These are phyloP conservation scores for Agrypnia vestita DNA, from an alignment of 1,140 invertebrate genomes.

Conservation along the genomic window DNA sequence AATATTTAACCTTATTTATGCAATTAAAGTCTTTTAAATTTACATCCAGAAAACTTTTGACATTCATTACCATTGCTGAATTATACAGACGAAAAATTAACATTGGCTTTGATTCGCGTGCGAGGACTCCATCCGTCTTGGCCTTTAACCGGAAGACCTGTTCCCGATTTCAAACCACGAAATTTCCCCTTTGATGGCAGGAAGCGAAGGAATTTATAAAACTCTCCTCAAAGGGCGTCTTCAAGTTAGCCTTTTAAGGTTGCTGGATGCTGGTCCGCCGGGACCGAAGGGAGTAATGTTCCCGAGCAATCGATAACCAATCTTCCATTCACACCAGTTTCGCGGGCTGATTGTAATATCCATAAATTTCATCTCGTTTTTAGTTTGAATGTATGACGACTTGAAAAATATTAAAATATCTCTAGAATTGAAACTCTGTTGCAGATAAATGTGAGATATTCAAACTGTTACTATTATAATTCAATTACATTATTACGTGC, in stretches of 20 bases:
- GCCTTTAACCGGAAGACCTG: slow-evolving; percentile 4
- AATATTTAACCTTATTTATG: too few species aligned
- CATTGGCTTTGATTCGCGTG: slow-evolving; percentile 38
- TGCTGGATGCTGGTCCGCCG: neutral
- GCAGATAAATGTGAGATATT: too few species aligned
- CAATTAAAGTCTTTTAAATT: too few species aligned
- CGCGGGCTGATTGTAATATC: neutral
- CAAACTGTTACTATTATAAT: too few species aligned
- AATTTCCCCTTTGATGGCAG: slow-evolving; percentile 34
- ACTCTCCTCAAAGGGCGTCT: neutral
- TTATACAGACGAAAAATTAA: slow-evolving; percentile 26
- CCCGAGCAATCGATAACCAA: slow-evolving; percentile 23
- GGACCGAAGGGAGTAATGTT: neutral
- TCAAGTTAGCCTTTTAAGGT: too few species aligned
- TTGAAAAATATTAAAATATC: too few species aligned
- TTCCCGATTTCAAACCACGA: slow-evolving; percentile 5
- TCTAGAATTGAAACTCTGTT: too few species aligned
- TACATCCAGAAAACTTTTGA: neutral
- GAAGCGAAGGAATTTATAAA: slow-evolving; percentile 18
- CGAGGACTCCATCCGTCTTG: neutral
- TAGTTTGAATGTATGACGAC: too few species aligned
- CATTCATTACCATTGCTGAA: slow-evolving; percentile 20
- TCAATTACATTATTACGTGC: too few species aligned
- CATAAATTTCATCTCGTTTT: too few species aligned
- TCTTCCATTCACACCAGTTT: neutral